Conservation (phyloP, 2,888 invertebrate genomes). For the Venusia cambrica region DNA sequence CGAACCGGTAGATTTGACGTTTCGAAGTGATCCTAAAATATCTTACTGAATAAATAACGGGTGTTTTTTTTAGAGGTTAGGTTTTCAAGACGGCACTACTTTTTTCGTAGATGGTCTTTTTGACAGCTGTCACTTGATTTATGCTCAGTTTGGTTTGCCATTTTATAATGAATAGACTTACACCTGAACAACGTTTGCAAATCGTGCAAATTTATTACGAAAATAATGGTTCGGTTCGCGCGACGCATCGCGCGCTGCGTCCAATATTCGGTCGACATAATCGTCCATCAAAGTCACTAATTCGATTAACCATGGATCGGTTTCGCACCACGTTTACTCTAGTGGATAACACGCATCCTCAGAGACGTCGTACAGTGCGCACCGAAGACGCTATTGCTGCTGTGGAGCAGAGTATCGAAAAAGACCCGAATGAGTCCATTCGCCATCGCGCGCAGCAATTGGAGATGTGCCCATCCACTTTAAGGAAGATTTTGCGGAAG, state of each 20-base stretch:
- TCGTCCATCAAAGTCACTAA: conserved; percentile 31
- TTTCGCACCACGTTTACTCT: conserved; percentile 33
- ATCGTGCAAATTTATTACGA: conserved; percentile 33
- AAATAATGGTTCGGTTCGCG: conserved; percentile 31
- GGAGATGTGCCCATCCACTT: conserved; percentile 31
- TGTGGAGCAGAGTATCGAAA: conserved; percentile 26
- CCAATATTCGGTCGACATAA: conserved; percentile 34
- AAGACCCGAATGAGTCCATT: conserved; percentile 32
- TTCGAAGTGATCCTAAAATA: too few relatives aligned
- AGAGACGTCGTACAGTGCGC: conserved; percentile 22
- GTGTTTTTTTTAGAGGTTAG: too few relatives aligned
- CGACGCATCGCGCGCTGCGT: conserved; percentile 34
- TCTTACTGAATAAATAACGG: too few relatives aligned
- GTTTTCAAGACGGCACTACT: too few relatives aligned
- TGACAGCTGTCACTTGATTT: conserved; percentile 1
- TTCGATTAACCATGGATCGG: conserved; percentile 33
- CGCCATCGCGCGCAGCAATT: conserved; percentile 35
- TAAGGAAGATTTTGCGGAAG: conserved; percentile 27
- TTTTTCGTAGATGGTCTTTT: background rate
- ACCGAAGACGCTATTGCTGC: conserved; percentile 28
- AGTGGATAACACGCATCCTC: conserved; percentile 23
- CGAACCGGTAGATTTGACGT: too few relatives aligned
- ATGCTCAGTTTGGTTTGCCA: conserved; percentile 13
- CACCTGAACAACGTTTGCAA: conserved; percentile 25
- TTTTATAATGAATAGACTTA: conserved; percentile 22